Evolutionary conservation across 2,888 invertebrate genomes (phyloP), one percentile per base, ranked within the genome.

Genomic region (Drosophila sordidula): DNA sequence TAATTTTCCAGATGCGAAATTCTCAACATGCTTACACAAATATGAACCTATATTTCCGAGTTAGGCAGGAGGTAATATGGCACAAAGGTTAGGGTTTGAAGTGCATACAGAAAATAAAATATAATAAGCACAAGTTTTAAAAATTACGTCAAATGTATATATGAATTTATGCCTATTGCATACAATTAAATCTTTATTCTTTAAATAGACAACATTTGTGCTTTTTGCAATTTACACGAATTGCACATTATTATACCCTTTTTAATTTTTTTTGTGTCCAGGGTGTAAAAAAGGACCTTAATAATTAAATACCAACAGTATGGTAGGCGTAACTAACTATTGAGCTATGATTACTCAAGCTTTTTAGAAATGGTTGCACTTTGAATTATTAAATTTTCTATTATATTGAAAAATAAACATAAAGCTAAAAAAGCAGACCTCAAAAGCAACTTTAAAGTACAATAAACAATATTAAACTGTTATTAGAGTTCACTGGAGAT

Each of bases 1-100:
- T 55, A 44, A 29, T 25, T n/a, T 45, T 42, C 11, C 73, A 73
- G 41, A 22, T 73, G 73, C 49, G 16, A 25, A 8, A 38, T 69
- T 73, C 73, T 61, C 73, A 77, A 52, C 18, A 38, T 29, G 12
- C 5, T 36, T 29, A 34, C 16, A 14, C 8, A 39, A 38, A 14
- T 44, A 39, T 11, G 12, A 11, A 36, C 38, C 16, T 39, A 9
- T 42, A 59, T 18, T 38, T 22, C 38, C 29, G 39, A 4, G 29
- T 51, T 2, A 36, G 12, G 36, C 9, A 14, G 11, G 26, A 22
- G 16, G 18, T 4, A 22, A 22, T 22, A 22, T 22, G 22, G 4
- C 4, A 22, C 26, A 29, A 29, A 29, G 6, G 26, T 29, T 2
- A 18, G 18, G 18, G 18, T 18, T 18, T 18, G 18, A 18, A 18